Conservation (phyloP, 2,888 invertebrate species). For the Heliconius charithonia region DNA sequence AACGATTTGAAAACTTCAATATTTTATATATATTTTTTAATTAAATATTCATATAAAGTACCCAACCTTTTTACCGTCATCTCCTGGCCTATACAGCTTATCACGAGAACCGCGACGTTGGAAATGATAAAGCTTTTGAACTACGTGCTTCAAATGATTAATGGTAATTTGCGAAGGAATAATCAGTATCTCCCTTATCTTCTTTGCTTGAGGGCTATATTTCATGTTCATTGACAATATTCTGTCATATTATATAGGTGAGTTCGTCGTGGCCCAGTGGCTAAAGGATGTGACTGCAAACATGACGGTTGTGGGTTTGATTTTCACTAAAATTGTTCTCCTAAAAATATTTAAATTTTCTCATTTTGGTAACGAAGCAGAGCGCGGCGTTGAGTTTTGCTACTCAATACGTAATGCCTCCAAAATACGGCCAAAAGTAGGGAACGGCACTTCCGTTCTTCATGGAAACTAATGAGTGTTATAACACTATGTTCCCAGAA, state of each 20-base stretch:
- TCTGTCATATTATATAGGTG: not conserved
- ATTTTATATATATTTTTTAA: too few species aligned
- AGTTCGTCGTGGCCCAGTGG: too few species aligned
- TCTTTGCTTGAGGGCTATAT: not conserved
- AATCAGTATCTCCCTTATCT: conserved; percentile 20
- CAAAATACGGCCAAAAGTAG: not conserved
- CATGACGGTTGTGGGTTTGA: not conserved
- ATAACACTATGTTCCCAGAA: not conserved
- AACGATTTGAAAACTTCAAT: too few species aligned
- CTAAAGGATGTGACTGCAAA: not conserved
- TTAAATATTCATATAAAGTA: not conserved
- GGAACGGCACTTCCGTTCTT: not conserved
- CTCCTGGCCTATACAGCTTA: conserved; percentile 14
- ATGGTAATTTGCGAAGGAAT: conserved; percentile 46
- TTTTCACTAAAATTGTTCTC: not conserved
- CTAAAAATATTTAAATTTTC: not conserved
- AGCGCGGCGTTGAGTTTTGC: not conserved
- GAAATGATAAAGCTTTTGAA: conserved; percentile 50
- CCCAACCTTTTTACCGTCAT: not conserved
- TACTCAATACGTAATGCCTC: not conserved
- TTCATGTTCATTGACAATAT: not conserved
- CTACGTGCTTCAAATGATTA: conserved; percentile 59
- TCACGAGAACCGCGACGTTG: conserved; percentile 26
- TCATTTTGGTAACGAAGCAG: not conserved
- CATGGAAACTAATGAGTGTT: too few species aligned